A percentile compares a stretch with the other conserved stretches of the same genome.
These are phyloP conservation scores for Gnathonemus echidnorhynchus DNA, from an alignment of 2,113 vertebrate species.

Conservation along the genomic window DNA sequence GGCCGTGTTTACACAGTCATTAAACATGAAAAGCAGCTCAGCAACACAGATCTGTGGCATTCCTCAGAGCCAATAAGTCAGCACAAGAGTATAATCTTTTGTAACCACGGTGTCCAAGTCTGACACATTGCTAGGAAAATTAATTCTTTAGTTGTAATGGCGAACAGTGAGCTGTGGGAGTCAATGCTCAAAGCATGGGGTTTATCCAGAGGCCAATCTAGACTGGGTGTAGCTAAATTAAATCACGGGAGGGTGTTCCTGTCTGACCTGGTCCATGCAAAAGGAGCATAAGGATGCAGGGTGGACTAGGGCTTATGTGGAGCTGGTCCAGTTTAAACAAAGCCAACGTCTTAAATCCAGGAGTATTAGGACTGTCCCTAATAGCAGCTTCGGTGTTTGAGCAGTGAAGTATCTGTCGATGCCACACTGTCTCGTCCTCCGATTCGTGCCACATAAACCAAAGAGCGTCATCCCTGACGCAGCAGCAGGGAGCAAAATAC, in stretches of 20 bases:
- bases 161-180: background rate
- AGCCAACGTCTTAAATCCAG: background rate
- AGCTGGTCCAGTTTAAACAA: background rate
- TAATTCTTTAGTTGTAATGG: background rate
- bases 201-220: background rate
- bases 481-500: background rate
- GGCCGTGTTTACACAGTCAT: background rate
- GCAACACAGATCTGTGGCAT: background rate
- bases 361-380: background rate
- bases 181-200: background rate
- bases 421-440: background rate
- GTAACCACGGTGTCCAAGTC: background rate
- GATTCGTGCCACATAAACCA: background rate
- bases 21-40: background rate
- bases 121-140: background rate
- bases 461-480: background rate
- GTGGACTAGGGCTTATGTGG: background rate
- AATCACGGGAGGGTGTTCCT: background rate
- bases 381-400: background rate
- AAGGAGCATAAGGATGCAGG: background rate
- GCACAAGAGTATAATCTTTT: background rate
- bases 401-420: background rate
- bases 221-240: background rate
- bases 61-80: background rate
- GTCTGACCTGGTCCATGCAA: background rate